Conservation (phyloP, 1,140 invertebrate species). For the Homarus americanus region DNA sequence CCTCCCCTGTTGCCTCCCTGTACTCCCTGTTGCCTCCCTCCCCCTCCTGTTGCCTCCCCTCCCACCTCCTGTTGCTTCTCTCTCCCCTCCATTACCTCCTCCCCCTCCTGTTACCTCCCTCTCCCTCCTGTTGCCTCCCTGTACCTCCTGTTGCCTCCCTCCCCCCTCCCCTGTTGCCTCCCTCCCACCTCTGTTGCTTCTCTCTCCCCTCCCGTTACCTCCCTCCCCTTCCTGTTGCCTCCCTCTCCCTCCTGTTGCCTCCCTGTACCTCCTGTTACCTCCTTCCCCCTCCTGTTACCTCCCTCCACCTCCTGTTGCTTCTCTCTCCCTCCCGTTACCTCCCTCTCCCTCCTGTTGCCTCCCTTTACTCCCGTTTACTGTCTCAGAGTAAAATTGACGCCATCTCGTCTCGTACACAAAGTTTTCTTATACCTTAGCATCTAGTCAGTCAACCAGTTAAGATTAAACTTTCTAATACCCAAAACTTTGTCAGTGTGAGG, state of each 20-base stretch:
- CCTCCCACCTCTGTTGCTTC: too few species aligned
- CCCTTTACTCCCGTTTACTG: not conserved
- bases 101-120: too few species aligned
- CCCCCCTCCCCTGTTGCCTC: not conserved
- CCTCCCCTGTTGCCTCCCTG: too few species aligned
- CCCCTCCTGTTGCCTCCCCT: not conserved
- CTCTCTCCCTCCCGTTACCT: not conserved
- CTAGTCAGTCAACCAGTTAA: too few species aligned
- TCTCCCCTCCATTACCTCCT: too few species aligned
- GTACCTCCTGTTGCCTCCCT: not conserved
- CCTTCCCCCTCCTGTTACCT: not conserved
- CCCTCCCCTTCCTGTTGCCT: not conserved
- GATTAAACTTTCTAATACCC: too few species aligned
- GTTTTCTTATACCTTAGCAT: too few species aligned
- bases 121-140: too few species aligned
- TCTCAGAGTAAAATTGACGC: too few species aligned
- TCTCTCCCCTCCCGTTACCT: not conserved
- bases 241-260: not conserved
- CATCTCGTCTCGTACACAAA: too few species aligned
- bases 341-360: not conserved
- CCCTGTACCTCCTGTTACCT: not conserved
- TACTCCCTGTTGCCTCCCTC: too few species aligned
- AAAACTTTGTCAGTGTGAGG: too few species aligned
- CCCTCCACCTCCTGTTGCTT: not conserved
- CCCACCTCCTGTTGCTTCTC: not conserved